Conservation (phyloP, 2,113 vertebrate genomes). For the Eira barbara region DNA sequence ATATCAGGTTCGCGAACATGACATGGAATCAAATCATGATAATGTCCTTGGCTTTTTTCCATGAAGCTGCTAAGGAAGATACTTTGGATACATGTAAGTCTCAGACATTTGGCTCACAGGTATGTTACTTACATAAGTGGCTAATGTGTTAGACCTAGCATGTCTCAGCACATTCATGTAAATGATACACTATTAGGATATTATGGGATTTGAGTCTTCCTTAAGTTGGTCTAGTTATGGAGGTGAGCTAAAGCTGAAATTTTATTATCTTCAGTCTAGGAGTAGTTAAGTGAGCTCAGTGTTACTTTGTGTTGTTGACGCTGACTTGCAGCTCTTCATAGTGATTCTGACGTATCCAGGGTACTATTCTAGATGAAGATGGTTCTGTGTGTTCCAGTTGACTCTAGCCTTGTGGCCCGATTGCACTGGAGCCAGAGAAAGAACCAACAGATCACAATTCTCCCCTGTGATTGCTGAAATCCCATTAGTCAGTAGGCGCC, state of each 20-base stretch:
- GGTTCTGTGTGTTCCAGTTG: neutral
- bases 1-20: neutral
- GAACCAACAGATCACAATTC: neutral
- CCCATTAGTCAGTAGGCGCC: neutral
- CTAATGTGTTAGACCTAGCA: neutral
- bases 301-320: neutral
- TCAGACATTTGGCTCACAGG: neutral
- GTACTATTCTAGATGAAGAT: neutral
- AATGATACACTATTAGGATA: neutral
- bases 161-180: neutral
- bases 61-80: neutral
- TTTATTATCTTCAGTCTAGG: neutral
- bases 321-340: neutral
- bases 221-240: neutral
- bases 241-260: neutral
- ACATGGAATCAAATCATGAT: neutral
- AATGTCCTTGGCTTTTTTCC: neutral
- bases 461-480: neutral
- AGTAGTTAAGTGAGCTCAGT: neutral
- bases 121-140: neutral
- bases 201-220: neutral
- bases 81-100: neutral
- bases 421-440: neutral
- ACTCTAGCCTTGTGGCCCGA: neutral
- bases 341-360: neutral